Evolutionary conservation across 2,888 invertebrate genomes (phyloP).

Genomic region (Sipunculus nudus): DNA sequence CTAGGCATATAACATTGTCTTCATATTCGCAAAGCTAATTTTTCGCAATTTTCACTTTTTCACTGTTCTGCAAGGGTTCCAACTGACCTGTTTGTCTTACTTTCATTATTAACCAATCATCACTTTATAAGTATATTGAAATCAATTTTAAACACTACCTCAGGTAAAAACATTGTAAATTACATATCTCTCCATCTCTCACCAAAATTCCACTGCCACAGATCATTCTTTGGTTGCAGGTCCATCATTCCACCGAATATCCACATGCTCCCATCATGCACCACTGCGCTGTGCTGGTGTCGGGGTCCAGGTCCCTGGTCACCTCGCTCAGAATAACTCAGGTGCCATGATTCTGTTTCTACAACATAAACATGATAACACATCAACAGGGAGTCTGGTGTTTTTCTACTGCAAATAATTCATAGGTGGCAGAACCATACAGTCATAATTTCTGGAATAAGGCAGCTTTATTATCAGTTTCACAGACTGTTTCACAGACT

Average conservation of each 20-base stretch:
- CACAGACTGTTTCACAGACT: too few species aligned
- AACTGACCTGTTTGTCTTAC: too few species aligned
- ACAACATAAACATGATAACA: too few species aligned
- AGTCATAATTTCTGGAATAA: too few species aligned
- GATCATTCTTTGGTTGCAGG: constrained; percentile 79
- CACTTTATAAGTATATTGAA: background rate
- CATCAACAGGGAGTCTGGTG: too few species aligned
- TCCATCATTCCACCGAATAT: constrained; percentile 90
- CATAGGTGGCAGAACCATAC: too few species aligned
- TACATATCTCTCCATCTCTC: constrained; percentile 32
- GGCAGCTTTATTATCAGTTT: too few species aligned
- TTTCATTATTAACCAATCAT: background rate
- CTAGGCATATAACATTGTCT: too few species aligned
- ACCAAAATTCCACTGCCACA: constrained; percentile 84
- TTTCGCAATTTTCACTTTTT: too few species aligned
- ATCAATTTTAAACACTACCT: background rate
- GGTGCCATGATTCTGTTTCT: constrained; percentile 87
- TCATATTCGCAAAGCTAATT: too few species aligned
- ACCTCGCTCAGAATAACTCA: constrained; percentile 61
- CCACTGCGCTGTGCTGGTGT: constrained; percentile 85
- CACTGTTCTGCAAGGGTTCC: too few species aligned
- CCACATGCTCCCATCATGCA: constrained; percentile 83
- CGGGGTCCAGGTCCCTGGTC: constrained; percentile 75
- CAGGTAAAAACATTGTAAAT: background rate
- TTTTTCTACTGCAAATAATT: too few species aligned